Evolutionary conservation across 2,888 invertebrate genomes (phyloP), one percentile per base, ranked within the genome.

Genomic region (Aethes cnicana): DNA sequence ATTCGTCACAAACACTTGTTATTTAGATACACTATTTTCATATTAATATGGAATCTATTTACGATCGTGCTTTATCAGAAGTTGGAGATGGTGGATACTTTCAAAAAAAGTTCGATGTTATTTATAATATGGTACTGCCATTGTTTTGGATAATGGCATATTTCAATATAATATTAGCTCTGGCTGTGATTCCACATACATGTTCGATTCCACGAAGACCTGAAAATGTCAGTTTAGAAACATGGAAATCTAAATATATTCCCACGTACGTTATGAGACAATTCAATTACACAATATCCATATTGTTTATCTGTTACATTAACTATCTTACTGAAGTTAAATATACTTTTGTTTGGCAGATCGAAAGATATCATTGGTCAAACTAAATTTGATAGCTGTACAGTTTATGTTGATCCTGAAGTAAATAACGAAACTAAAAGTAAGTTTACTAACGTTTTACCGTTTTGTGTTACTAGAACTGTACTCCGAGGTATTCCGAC

Each of bases 171-270:
- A 66, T 87, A 53, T 71, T 90, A 53, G 78, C 83, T 30, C 67
- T 91, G 25, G 77, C 82, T 2, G 68, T 85, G 37, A 80, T 81
- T 25, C 82, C 87, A 14, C 84, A 91, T 61, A 74, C 69, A 56
- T 91, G 91, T 59, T 61, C 72, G 56, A 64, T 88, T 9, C 84
- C 87, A 3, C 69, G 74, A 23, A 73, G 72, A 39, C 68, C 71
- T 3, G 64, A 63, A 16, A 77, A 81, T 60, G 54, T 79, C 2
- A 78, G 76, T 44, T 62, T 71, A 9, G 57, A 69, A 17, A 50
- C 63, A 16, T 90, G 90, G 86, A 85, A 76, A 59, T 33, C 57
- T 1, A 69, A 67, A 56, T 59, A 74, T 55, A 72, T 81, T 48
- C 82, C 82, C 17, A 62, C 47, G 82, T 81, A 64, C 72, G 77